Conservation (phyloP, 2,797 vertebrate genomes). For the Taeniopygia guttata region DNA sequence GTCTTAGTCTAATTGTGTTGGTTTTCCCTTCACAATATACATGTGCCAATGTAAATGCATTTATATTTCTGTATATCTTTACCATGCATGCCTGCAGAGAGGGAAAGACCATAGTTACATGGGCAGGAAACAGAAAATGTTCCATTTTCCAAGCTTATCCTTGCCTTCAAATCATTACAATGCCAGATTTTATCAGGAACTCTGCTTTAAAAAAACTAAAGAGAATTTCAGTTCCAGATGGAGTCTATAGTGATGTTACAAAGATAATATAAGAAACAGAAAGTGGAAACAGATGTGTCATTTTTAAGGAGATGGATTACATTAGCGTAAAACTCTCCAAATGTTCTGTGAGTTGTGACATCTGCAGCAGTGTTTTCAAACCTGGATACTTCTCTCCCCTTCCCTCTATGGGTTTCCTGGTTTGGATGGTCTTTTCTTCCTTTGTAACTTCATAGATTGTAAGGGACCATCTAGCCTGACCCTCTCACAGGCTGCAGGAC, state of each 20-base stretch:
- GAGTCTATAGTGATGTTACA: constrained; percentile 49
- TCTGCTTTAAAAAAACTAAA: constrained; percentile 32
- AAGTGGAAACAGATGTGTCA: constrained; percentile 61
- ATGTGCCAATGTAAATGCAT: not conserved
- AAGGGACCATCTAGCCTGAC: not conserved
- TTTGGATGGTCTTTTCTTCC: not conserved
- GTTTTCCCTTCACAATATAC: not conserved
- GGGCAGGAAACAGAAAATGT: constrained; percentile 54
- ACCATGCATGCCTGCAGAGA: constrained; percentile 21
- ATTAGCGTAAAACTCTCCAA: constrained; percentile 49
- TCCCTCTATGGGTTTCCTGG: not conserved
- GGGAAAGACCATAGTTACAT: not conserved
- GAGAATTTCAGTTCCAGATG: constrained; percentile 56
- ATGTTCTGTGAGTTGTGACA: constrained; percentile 42
- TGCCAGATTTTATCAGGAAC: constrained; percentile 57
- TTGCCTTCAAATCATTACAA: constrained; percentile 38
- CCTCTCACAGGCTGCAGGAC: not conserved
- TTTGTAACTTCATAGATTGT: not conserved
- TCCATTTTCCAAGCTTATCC: constrained; percentile 41
- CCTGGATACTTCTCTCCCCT: not conserved
- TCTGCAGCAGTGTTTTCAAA: constrained; percentile 38
- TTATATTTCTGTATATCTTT: not conserved
- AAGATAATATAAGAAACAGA: constrained; percentile 59
- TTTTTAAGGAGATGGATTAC: constrained; percentile 51
- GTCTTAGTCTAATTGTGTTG: not conserved